phyloP scores from a whole-genome alignment of 1,140 invertebrate genomes.

The Bathynomus jamesi region DNA sequence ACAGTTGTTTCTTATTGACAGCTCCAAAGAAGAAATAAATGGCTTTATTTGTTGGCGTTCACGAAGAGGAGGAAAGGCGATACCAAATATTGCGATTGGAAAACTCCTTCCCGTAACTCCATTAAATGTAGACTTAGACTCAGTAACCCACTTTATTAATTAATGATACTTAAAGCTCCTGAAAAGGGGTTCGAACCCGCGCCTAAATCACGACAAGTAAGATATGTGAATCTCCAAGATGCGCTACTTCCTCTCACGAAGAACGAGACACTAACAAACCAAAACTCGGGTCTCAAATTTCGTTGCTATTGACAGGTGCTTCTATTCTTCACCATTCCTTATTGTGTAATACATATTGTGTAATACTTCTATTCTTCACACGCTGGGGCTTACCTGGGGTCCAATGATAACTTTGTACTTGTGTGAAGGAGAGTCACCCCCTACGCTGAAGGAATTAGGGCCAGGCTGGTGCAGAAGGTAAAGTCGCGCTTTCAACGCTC shows the following conservation, averaged over 20 bases:
- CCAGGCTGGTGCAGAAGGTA: constrained; percentile 48
- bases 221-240: background rate
- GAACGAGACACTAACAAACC: too few relatives aligned
- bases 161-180: too few relatives aligned
- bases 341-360: background rate
- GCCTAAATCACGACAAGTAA: background rate
- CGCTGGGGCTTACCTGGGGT: constrained; percentile 42
- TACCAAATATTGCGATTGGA: too few relatives aligned
- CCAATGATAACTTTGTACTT: constrained; percentile 49
- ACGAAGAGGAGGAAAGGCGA: too few relatives aligned
- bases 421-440: constrained; percentile 47
- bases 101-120: too few relatives aligned
- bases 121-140: too few relatives aligned
- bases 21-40: background rate
- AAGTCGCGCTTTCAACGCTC: constrained; percentile 43
- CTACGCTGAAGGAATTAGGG: constrained; percentile 47
- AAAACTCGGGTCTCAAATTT: too few relatives aligned
- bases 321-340: too few relatives aligned
- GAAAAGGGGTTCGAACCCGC: too few relatives aligned
- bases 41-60: background rate
- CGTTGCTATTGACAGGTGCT: too few relatives aligned
- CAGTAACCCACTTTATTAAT: too few relatives aligned
- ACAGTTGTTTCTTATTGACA: background rate
- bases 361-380: background rate
- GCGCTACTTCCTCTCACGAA: too few relatives aligned